Conservation (phyloP, 2,888 invertebrate genomes). For the Oconnorella tubifera region DNA sequence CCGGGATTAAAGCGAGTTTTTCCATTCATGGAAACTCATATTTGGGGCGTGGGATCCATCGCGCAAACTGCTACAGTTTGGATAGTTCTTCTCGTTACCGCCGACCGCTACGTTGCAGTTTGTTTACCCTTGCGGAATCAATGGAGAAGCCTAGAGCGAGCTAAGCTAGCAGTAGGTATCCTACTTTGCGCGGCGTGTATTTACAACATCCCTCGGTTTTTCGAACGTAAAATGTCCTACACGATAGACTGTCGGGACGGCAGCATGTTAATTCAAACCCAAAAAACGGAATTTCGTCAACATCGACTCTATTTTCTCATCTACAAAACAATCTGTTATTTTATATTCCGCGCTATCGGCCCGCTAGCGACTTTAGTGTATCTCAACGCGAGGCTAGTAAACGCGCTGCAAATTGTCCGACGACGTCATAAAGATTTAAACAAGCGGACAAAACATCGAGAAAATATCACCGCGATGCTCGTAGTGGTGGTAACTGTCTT, state of each 20-base stretch:
- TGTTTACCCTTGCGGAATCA: conserved; percentile 32
- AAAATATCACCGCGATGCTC: conserved; percentile 34
- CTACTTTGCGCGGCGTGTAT: conserved; percentile 26
- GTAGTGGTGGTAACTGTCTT: conserved; percentile 33
- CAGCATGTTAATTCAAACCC: conserved; percentile 1
- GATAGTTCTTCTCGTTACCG: conserved; percentile 36
- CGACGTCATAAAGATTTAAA: conserved; percentile 21
- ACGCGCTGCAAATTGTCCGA: conserved; percentile 28
- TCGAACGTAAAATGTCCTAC: conserved; percentile 29
- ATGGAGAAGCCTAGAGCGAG: conserved; percentile 28
- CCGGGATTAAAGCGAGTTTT: conserved; percentile 22
- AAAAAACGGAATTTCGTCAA: conserved; percentile 20
- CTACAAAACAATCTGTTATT: conserved; percentile 38
- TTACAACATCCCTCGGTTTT: conserved; percentile 37
- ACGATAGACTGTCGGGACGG: background rate
- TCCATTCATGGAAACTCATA: conserved; percentile 26
- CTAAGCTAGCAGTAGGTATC: conserved; percentile 20
- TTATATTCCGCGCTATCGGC: conserved; percentile 37
- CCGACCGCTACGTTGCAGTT: conserved; percentile 37
- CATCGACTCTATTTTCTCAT: conserved; percentile 33
- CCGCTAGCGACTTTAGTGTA: conserved; percentile 33
- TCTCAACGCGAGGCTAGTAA: conserved; percentile 32
- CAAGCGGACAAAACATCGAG: conserved; percentile 17
- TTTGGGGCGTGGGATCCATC: conserved; percentile 34
- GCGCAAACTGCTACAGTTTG: conserved; percentile 36